A percentile compares a stretch with the other conserved stretches of the same genome.
Conservation (phyloP, 2,113 vertebrate genomes). For the Eira barbara region DNA sequence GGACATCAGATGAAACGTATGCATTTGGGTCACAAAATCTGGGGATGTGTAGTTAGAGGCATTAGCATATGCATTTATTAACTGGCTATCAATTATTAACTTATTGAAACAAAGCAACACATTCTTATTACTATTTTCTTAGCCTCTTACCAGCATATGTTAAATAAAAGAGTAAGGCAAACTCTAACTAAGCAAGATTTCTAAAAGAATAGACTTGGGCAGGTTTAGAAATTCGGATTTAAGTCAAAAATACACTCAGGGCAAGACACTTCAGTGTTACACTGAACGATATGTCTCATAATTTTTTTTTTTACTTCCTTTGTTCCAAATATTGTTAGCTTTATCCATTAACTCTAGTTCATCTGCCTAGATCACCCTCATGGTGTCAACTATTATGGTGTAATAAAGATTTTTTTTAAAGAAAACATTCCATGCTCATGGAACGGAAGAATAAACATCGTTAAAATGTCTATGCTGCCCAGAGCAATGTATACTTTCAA, state of each 20-base stretch:
- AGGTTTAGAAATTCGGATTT: neutral
- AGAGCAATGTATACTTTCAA: no score
- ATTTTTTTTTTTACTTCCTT: neutral
- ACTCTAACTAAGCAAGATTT: neutral
- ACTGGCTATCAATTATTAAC: neutral
- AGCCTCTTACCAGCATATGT: neutral
- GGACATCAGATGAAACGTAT: neutral
- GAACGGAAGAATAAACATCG: no score
- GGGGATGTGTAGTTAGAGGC: neutral
- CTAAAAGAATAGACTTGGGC: neutral
- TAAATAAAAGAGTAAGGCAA: neutral
- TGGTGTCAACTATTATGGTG: neutral
- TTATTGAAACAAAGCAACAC: neutral
- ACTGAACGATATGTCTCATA: neutral
- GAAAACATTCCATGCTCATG: no score
- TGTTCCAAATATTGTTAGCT: neutral
- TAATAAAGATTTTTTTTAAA: neutral
- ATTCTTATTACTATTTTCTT: neutral
- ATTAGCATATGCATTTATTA: neutral
- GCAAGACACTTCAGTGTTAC: neutral
- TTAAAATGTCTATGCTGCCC: no score
- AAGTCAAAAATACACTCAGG: neutral
- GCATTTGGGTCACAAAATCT: neutral
- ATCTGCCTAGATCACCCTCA: neutral
- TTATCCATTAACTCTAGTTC: conserved; percentile 10